phyloP scores from a whole-genome alignment of 2,797 vertebrate genomes.

The Meriones psammophilus region DNA sequence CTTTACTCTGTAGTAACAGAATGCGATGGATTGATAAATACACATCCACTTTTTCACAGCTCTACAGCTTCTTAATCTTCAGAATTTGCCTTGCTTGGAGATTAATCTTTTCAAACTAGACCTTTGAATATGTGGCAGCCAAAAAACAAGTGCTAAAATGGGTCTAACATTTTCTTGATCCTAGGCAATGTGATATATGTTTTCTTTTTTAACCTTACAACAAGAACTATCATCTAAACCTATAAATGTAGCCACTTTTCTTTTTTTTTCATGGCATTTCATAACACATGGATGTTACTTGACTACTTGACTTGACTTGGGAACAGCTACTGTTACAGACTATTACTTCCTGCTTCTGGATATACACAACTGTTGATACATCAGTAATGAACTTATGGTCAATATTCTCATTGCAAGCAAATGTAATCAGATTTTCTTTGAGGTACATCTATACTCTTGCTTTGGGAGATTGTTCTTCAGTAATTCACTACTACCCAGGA shows the following conservation, averaged over 20 bases:
- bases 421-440: background rate
- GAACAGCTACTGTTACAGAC: background rate
- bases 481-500: background rate
- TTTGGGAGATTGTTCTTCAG: background rate
- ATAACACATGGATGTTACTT: background rate
- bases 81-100: background rate
- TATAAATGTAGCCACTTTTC: background rate
- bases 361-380: background rate
- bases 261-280: background rate
- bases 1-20: background rate
- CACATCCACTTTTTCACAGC: background rate
- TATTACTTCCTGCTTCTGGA: background rate
- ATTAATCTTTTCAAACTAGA: background rate
- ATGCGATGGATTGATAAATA: background rate
- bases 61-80: background rate
- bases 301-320: background rate
- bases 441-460: background rate
- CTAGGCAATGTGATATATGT: background rate
- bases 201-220: conserved; percentile 31
- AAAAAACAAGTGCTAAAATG: background rate
- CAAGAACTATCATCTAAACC: background rate
- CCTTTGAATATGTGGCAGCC: background rate
- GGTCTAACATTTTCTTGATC: background rate
- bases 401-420: background rate
- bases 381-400: background rate